Evolutionary conservation across 2,113 vertebrate species (phyloP), one percentile per base, ranked within the genome.

Genomic region (Empidonax traillii): DNA sequence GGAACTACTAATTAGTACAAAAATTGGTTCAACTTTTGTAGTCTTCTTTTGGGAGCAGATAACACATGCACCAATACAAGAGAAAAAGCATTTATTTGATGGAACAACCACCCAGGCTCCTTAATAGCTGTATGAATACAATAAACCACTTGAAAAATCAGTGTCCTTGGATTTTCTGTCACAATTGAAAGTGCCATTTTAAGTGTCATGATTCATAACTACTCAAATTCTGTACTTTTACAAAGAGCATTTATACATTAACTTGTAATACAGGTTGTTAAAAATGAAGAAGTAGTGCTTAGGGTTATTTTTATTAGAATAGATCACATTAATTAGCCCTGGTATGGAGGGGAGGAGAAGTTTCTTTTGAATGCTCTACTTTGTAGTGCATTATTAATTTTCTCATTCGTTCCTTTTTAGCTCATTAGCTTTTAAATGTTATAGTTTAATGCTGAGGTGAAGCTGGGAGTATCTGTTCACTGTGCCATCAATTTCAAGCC

Each of bases 361-460:
- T 88, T 94, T 94, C 67, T 88, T 46, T 52, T 86, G 75, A 94
- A 88, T 86, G 82, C 79, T 91, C 8, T 73, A 43, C 59, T 73
- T 65, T 91, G 67, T 76, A 91, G 78, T 59, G 67, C 67, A 74
- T 94, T 94, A 77, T 90, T 96, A 90, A 90, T 94, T 94, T 93
- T 92, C 39, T 80, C 33, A 71, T 85, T 80, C 4, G 1, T 80
- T 92, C 39, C 8, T 88, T 88, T 97, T 95, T 90, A 96, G 75
- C 67, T 96, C 92, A 90, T 96, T 96, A 96, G 87, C 47, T 93
- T 96, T 94, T 67, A 90, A 90, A 86, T 80, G 46, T 59, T 95
- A 76, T 14, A 47, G 71, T 63, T 65, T 91, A 74, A 74, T 63
- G 39, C 33, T 65, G 68, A 93, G 51, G 82, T 71, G 63, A 94